These are phyloP conservation scores for Notodonta dromedarius DNA, from an alignment of 2,888 invertebrate species.

Conservation along the genomic window DNA sequence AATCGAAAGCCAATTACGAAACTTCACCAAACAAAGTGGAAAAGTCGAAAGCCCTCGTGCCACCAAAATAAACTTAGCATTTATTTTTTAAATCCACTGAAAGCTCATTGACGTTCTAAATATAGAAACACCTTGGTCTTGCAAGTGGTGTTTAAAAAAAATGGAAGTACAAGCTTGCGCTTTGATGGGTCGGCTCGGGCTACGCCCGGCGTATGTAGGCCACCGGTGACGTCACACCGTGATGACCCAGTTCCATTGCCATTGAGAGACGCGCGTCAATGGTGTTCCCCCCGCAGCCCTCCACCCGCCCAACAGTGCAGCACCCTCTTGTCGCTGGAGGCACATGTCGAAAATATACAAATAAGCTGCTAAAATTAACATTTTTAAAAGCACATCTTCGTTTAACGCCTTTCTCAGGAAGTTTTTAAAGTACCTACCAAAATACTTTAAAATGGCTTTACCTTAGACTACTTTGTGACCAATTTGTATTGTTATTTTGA, in stretches of 20 bases:
- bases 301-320: slow-evolving; percentile 48
- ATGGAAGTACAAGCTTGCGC: slow-evolving; percentile 49
- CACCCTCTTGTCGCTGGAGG: slow-evolving; percentile 26
- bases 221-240: slow-evolving; percentile 75
- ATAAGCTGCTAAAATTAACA: not conserved
- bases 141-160: slow-evolving; percentile 53
- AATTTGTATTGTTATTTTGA: too few species aligned
- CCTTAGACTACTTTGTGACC: too few species aligned
- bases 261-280: slow-evolving; percentile 83
- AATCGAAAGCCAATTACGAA: slow-evolving; percentile 5
- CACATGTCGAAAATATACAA: not conserved
- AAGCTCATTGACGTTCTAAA: slow-evolving; percentile 57
- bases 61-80: slow-evolving; percentile 16
- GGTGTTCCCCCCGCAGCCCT: slow-evolving; percentile 58
- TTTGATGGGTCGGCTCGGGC: slow-evolving; percentile 57
- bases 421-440: too few species aligned
- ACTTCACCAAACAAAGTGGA: slow-evolving; percentile 7
- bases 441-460: too few species aligned
- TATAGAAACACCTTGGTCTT: slow-evolving; percentile 67
- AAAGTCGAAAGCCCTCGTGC: slow-evolving; percentile 10
- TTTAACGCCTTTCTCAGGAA: too few species aligned
- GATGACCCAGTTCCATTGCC: slow-evolving; percentile 77
- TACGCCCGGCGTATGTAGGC: slow-evolving; percentile 78
- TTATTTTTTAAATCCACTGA: slow-evolving; percentile 29
- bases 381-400: too few species aligned